These are phyloP conservation scores for Xanthia togata DNA, from an alignment of 2,888 invertebrate genomes.

Conservation along the genomic window DNA sequence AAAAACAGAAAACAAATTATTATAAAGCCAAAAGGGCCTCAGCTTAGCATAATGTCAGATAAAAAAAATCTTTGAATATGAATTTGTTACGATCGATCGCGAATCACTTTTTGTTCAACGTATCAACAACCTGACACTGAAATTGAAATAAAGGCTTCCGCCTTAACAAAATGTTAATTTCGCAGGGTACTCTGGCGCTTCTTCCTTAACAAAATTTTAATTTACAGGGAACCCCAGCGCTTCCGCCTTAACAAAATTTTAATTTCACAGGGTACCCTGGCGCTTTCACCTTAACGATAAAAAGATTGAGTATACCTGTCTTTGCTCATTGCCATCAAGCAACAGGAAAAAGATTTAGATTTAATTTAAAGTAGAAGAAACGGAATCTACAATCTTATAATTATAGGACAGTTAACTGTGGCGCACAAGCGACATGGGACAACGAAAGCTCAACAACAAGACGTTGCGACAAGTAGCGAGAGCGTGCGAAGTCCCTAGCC, in stretches of 20 bases:
- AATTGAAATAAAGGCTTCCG: too few relatives aligned
- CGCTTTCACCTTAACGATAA: neutral
- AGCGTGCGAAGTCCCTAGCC: neutral
- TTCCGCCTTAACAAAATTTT: too few relatives aligned
- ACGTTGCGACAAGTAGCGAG: neutral
- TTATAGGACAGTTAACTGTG: neutral
- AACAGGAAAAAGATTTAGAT: conserved; percentile 25
- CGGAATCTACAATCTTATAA: conserved; percentile 3
- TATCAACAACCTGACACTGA: too few relatives aligned
- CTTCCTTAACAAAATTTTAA: neutral
- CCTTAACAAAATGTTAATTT: neutral
- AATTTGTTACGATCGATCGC: too few relatives aligned
- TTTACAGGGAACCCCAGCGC: neutral
- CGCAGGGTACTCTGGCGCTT: too few relatives aligned
- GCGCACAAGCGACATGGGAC: neutral
- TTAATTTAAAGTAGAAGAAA: conserved; percentile 17
- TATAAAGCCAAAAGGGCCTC: too few relatives aligned
- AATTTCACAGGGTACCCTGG: neutral
- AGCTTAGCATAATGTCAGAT: too few relatives aligned
- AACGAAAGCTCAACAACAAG: neutral
- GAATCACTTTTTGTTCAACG: too few relatives aligned
- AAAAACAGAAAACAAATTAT: too few relatives aligned
- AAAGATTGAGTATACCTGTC: conserved; percentile 38
- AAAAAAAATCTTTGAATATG: too few relatives aligned
- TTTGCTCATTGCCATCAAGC: conserved; percentile 26